Evolutionary conservation across 1,140 invertebrate species (phyloP).

Genomic region (Agrypnia vestita): DNA sequence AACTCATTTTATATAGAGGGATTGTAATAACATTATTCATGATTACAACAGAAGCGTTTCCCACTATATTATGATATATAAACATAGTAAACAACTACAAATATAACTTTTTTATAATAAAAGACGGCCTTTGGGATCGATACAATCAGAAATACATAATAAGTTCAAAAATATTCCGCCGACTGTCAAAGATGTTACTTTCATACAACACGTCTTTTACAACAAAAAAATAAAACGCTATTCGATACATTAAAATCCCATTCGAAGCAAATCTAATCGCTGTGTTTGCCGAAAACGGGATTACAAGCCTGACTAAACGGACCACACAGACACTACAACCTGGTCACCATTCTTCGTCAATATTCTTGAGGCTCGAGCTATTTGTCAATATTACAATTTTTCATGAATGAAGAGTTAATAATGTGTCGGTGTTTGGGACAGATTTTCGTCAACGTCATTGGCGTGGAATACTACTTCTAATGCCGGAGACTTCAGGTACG

Average conservation of each 20-base stretch:
- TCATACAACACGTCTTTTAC: constrained; percentile 15
- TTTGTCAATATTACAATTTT: constrained; percentile 36
- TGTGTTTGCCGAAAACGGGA: constrained; percentile 32
- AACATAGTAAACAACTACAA: no score
- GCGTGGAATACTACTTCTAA: no score
- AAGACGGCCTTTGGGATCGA: no score
- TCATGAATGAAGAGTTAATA: constrained; percentile 34
- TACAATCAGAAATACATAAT: no score
- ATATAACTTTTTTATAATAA: no score
- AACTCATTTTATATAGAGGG: no score
- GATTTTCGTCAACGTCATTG: constrained; percentile 4
- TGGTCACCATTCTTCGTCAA: background rate
- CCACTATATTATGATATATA: no score
- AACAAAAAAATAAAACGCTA: constrained; percentile 10
- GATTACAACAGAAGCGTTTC: no score
- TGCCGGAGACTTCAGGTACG: no score
- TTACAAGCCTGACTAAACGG: constrained; percentile 23
- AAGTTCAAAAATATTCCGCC: background rate
- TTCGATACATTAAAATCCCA: constrained; percentile 23
- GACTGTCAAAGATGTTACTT: constrained; percentile 29
- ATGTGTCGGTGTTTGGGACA: background rate
- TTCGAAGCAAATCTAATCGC: constrained; percentile 25
- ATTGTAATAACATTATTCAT: no score
- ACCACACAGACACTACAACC: background rate
- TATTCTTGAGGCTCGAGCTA: background rate